Evolutionary conservation across 1,140 invertebrate species (phyloP).

Genomic region (Eupristina koningsbergeri): DNA sequence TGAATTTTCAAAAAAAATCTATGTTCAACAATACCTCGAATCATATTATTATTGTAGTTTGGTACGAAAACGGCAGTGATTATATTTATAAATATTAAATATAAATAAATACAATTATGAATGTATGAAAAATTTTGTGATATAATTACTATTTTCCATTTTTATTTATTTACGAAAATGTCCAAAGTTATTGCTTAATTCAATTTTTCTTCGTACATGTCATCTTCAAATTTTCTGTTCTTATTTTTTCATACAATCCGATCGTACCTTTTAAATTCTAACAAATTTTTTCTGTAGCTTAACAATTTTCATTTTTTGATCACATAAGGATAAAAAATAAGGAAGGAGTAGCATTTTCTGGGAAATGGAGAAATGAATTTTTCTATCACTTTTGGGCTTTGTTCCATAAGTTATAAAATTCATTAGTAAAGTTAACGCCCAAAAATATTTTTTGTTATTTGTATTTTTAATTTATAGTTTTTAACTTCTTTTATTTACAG

Average conservation of each 20-base stretch:
- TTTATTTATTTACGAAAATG: constrained; percentile 37
- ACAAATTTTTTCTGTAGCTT: constrained; percentile 13
- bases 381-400: not conserved
- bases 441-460: too few species aligned
- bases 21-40: not conserved
- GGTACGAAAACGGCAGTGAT: not conserved
- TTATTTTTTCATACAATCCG: not conserved
- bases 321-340: not conserved
- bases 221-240: not conserved
- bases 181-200: constrained; percentile 46
- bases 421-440: not conserved
- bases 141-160: not conserved
- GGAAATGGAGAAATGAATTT: not conserved
- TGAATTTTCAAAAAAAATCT: not conserved
- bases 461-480: too few species aligned
- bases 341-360: not conserved
- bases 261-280: not conserved
- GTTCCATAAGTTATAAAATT: not conserved
- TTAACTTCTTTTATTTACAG: too few species aligned
- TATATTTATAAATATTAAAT: constrained; percentile 26
- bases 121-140: constrained; percentile 13
- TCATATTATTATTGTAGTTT: constrained; percentile 21
- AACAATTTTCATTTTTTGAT: constrained; percentile 11
- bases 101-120: constrained; percentile 24
- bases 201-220: constrained; percentile 40